phyloP scores from a whole-genome alignment of 2,113 vertebrate genomes.

The Pongo pygmaeus region DNA sequence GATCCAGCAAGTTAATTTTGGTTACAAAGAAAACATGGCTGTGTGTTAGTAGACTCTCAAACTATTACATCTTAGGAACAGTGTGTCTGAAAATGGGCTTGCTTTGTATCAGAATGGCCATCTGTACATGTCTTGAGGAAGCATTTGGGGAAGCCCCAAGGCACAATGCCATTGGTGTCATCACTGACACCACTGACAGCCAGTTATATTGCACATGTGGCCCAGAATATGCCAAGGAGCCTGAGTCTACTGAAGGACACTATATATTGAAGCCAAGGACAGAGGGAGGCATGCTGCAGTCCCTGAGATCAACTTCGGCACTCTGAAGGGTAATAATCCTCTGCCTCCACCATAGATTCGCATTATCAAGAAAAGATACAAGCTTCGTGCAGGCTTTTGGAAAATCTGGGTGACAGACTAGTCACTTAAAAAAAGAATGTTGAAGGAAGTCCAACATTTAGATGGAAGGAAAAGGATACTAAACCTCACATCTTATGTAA shows the following conservation, averaged over 20 bases:
- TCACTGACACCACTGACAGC: not conserved
- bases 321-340: not conserved
- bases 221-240: not conserved
- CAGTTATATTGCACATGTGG: not conserved
- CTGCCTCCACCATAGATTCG: not conserved
- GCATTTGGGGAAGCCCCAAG: not conserved
- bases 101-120: not conserved
- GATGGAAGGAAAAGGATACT: not conserved
- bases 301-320: not conserved
- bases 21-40: not conserved
- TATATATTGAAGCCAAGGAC: accelerated
- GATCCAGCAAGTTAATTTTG: not conserved
- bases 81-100: not conserved
- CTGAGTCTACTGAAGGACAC: not conserved
- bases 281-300: not conserved
- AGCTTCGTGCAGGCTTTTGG: not conserved
- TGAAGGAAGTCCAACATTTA: not conserved
- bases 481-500: not conserved
- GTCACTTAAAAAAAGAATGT: not conserved
- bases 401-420: not conserved
- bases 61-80: not conserved
- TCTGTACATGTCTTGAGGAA: not conserved
- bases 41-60: not conserved
- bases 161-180: not conserved
- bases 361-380: not conserved